Conservation (phyloP, 2,113 vertebrate genomes). For the Scomber japonicus region DNA sequence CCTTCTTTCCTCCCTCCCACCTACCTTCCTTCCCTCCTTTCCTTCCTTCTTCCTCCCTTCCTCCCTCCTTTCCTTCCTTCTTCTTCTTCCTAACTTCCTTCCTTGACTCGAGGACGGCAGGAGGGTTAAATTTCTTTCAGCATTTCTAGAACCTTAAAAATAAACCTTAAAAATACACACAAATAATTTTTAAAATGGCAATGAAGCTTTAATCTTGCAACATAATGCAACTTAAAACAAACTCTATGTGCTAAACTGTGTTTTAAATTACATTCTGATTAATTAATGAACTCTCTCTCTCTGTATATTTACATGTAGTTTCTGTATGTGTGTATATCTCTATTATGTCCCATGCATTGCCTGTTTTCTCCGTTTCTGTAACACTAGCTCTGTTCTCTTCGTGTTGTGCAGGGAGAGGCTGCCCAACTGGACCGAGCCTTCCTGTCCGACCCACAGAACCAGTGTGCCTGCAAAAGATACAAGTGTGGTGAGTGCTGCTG, state of each 20-base stretch:
- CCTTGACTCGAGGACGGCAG: no score
- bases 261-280: no score
- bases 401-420: constrained; percentile 89
- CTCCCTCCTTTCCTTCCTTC: no score
- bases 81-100: no score
- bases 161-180: no score
- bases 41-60: no score
- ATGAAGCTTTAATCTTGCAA: no score
- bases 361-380: neutral
- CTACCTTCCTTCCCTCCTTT: no score
- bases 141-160: neutral
- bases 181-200: no score
- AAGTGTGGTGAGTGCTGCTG: constrained; percentile 89
- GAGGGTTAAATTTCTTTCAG: neutral
- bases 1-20: no score
- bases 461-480: constrained; percentile 91
- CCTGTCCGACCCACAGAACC: constrained; percentile 87
- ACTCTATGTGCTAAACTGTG: no score
- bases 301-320: neutral
- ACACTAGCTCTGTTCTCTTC: neutral
- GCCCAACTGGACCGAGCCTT: constrained; percentile 89
- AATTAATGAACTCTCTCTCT: neutral
- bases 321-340: neutral
- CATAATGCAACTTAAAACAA: no score
- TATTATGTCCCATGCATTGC: neutral